Conservation (phyloP, 2,797 vertebrate genomes). For the Peromyscus attwateri region DNA sequence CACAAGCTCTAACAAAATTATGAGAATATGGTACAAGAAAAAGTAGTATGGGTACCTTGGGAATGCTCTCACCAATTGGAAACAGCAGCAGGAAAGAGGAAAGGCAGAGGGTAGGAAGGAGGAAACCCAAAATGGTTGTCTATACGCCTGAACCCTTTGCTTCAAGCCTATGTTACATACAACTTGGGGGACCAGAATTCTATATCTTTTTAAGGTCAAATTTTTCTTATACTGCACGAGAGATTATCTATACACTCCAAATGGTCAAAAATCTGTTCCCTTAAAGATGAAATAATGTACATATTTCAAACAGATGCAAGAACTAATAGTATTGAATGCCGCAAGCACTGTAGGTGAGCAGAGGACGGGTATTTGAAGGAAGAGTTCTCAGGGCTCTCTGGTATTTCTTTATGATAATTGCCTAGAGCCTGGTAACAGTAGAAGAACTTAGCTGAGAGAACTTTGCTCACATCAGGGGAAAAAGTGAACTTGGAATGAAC, state of each 20-base stretch:
- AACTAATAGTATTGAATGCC: conserved; percentile 35
- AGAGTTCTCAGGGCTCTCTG: background rate
- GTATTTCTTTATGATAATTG: background rate
- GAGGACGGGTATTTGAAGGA: background rate
- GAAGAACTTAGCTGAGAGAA: background rate
- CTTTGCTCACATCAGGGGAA: background rate
- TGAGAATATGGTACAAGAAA: background rate
- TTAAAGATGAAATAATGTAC: conserved; percentile 19
- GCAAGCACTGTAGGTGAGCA: conserved; percentile 32
- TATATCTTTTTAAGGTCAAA: background rate
- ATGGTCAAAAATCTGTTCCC: background rate
- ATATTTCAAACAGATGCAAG: conserved; percentile 4
- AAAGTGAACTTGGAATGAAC: conserved; percentile 60
- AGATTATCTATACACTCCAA: background rate
- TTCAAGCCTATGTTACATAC: background rate
- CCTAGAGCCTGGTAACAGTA: background rate
- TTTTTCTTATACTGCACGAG: background rate
- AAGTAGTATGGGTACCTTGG: rapidly evolving
- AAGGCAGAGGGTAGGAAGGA: no score
- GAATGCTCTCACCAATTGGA: background rate
- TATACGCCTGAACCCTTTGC: background rate
- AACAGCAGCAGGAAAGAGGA: background rate
- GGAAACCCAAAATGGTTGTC: background rate
- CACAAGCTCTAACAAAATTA: background rate
- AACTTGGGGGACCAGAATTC: background rate